Conservation (phyloP, 2,797 vertebrate genomes). For the Centroberyx gerrardi region DNA sequence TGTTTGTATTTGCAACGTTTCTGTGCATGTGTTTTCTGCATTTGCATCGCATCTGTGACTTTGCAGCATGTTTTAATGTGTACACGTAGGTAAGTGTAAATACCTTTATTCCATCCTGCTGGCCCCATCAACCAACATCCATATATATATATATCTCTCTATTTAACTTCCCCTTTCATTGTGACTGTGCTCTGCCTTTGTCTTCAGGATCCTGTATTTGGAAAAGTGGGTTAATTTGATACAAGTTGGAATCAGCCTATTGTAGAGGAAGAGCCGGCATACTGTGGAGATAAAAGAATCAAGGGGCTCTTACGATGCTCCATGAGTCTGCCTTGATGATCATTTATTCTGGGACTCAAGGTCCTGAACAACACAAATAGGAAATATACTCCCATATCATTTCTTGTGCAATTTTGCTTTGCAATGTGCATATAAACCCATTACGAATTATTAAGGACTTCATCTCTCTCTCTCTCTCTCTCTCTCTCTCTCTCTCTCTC, state of each 20-base stretch:
- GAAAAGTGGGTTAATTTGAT: constrained; percentile 40
- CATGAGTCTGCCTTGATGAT: neutral
- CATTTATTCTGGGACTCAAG: too few relatives aligned
- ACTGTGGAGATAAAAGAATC: constrained; percentile 8
- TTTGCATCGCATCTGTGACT: too few relatives aligned
- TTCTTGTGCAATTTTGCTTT: too few relatives aligned
- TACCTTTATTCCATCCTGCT: too few relatives aligned
- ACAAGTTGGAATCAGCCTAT: neutral
- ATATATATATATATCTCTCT: too few relatives aligned
- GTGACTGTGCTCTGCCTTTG: neutral
- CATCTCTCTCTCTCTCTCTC: neutral
- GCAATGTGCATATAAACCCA: neutral
- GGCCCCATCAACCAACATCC: too few relatives aligned
- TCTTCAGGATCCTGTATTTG: constrained; percentile 6
- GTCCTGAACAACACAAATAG: too few relatives aligned
- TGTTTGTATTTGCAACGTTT: too few relatives aligned
- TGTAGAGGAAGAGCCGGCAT: neutral
- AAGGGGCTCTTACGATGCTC: too few relatives aligned
- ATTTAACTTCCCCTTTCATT: neutral
- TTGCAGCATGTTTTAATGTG: too few relatives aligned
- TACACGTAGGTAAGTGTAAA: too few relatives aligned
- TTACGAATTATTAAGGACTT: neutral
- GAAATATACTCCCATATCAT: neutral
- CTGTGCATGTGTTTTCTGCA: too few relatives aligned
- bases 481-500: neutral